Conservation (phyloP, 2,113 vertebrate species). For the Raja brachyura region DNA sequence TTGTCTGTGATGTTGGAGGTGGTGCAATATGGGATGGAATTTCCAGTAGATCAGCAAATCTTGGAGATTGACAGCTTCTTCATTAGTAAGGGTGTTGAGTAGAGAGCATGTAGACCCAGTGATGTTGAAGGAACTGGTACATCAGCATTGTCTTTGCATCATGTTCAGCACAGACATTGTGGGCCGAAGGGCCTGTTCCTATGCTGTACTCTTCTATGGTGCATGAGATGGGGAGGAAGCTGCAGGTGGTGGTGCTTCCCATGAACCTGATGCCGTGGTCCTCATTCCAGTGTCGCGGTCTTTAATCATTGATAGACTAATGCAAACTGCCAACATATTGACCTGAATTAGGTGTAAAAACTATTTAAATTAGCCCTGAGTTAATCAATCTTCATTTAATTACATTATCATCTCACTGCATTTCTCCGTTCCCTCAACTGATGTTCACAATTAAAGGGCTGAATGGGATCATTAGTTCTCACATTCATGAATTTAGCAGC, state of each 20-base stretch:
- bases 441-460: constrained; percentile 13
- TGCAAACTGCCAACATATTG: background rate
- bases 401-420: constrained; percentile 8
- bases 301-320: background rate
- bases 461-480: constrained; percentile 24
- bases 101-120: no score
- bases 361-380: background rate
- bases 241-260: no score
- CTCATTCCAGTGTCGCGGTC: background rate
- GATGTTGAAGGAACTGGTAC: no score
- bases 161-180: no score
- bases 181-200: no score
- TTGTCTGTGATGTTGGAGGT: background rate
- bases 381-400: constrained; percentile 14
- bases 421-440: background rate
- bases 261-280: no score
- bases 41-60: background rate
- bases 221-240: no score
- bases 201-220: no score
- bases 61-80: no score
- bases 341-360: constrained; percentile 25
- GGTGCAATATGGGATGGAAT: background rate
- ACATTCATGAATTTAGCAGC: constrained; percentile 11
- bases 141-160: no score
- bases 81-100: no score